A percentile compares a stretch with the other conserved stretches of the same genome.
Evolutionary conservation across 2,888 invertebrate genomes (phyloP).

Genomic region (Zelleria hepariella): DNA sequence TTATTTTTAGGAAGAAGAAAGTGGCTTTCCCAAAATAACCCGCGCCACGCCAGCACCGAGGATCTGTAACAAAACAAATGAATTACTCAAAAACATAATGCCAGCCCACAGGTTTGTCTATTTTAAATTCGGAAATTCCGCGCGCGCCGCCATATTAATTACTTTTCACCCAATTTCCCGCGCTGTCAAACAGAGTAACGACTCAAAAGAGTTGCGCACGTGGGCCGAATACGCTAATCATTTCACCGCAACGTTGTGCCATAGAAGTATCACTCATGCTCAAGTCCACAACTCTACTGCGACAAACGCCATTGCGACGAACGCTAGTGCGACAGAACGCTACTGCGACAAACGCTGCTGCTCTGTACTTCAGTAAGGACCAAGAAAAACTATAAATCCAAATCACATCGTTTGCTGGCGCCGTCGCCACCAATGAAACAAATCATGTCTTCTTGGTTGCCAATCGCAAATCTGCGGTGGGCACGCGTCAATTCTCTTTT

Average conservation of each 20-base stretch:
- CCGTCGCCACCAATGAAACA: too few species aligned
- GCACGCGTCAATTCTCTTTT: too few species aligned
- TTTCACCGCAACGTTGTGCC: conserved; percentile 13
- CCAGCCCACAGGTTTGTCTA: background rate
- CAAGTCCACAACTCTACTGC: too few species aligned
- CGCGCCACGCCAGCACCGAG: background rate
- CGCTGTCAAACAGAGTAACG: conserved; percentile 44
- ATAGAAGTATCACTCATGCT: background rate
- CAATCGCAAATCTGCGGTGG: too few species aligned
- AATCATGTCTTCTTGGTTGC: too few species aligned
- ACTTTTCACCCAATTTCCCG: conserved; percentile 52
- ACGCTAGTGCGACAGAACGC: too few species aligned
- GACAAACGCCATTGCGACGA: too few species aligned
- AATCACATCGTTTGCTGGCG: too few species aligned
- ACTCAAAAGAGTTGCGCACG: conserved; percentile 32
- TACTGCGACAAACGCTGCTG: too few species aligned
- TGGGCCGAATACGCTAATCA: conserved; percentile 24
- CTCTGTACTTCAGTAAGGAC: too few species aligned
- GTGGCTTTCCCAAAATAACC: background rate
- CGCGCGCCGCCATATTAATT: conserved; percentile 33
- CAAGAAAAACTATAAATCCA: too few species aligned
- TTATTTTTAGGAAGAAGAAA: background rate
- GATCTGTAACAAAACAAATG: background rate
- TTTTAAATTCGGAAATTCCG: conserved; percentile 17
- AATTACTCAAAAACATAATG: background rate